Percentiles rank a stretch among this genome's conserved stretches.
These are phyloP conservation scores for Ornithorhynchus anatinus DNA, from an alignment of 2,113 vertebrate species.

Conservation along the genomic window DNA sequence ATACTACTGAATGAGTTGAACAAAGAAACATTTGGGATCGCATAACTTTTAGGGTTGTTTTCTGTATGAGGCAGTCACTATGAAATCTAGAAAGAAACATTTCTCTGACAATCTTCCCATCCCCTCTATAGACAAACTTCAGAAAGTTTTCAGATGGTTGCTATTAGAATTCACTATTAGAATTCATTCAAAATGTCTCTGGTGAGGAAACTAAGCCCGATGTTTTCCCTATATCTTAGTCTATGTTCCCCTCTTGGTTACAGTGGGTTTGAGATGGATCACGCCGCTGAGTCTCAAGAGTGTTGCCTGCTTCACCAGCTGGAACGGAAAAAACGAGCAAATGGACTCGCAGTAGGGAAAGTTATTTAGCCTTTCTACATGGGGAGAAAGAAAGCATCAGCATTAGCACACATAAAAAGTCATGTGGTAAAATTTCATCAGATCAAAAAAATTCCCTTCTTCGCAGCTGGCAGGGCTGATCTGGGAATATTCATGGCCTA, in stretches of 20 bases:
- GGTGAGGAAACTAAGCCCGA: not conserved
- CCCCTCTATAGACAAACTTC: not conserved
- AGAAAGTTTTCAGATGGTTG: not conserved
- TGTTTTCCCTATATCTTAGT: not conserved
- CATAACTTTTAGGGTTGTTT: not conserved
- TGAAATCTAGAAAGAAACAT: not conserved
- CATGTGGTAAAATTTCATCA: no score
- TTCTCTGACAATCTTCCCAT: not conserved
- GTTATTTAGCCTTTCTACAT: not conserved
- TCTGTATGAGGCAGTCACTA: constrained; percentile 7
- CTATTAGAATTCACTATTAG: constrained; percentile 21
- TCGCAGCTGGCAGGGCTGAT: no score
- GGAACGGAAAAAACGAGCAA: not conserved
- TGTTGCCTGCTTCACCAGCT: not conserved
- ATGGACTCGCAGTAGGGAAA: not conserved
- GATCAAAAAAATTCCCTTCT: no score
- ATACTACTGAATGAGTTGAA: no score
- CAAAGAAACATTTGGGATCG: constrained; percentile 11
- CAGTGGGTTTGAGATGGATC: not conserved
- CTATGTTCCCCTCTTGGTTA: not conserved
- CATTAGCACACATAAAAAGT: not conserved
- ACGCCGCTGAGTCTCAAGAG: not conserved
- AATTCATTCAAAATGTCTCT: constrained; percentile 26
- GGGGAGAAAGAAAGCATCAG: not conserved
- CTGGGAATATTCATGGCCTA: no score